Evolutionary conservation across 2,113 vertebrate genomes (phyloP).

Genomic region (Syngnathoides biaculeatus): DNA sequence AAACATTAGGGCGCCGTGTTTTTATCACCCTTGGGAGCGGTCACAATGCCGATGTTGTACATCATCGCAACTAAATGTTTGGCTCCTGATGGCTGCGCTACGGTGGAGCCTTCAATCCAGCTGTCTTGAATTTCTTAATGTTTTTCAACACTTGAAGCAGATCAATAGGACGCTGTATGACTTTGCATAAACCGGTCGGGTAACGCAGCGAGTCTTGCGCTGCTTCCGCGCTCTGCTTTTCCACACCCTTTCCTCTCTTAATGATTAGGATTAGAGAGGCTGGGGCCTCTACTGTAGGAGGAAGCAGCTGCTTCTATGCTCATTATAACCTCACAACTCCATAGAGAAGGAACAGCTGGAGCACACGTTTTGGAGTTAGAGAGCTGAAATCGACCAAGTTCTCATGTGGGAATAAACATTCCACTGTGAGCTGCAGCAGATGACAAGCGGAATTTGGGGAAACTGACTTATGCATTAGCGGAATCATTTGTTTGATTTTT

Average conservation of each 20-base stretch:
- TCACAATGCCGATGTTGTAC: slow-evolving; percentile 11
- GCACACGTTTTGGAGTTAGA: slow-evolving; percentile 65
- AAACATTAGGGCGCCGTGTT: slow-evolving; percentile 32
- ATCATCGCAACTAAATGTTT: slow-evolving; percentile 13
- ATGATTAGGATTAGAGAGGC: slow-evolving; percentile 75
- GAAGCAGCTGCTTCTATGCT: slow-evolving; percentile 76
- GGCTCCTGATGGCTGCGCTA: slow-evolving; percentile 16
- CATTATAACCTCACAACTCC: slow-evolving; percentile 73
- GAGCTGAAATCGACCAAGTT: slow-evolving; percentile 51
- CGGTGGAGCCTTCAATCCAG: slow-evolving; percentile 40
- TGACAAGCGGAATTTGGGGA: slow-evolving; percentile 49
- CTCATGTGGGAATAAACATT: slow-evolving; percentile 66
- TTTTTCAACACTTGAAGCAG: slow-evolving; percentile 59
- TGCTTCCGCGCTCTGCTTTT: slow-evolving; percentile 46
- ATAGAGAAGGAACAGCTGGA: slow-evolving; percentile 72
- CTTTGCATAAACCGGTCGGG: slow-evolving; percentile 62
- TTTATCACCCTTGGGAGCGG: slow-evolving; percentile 24
- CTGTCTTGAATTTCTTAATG: slow-evolving; percentile 55
- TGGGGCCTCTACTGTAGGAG: slow-evolving; percentile 71
- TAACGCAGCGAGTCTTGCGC: slow-evolving; percentile 57
- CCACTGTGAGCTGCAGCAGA: slow-evolving; percentile 42
- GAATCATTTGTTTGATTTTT: slow-evolving; percentile 48
- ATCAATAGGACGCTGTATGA: slow-evolving; percentile 58
- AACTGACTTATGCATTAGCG: slow-evolving; percentile 43
- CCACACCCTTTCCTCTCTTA: slow-evolving; percentile 68